Percentiles rank a stretch among this genome's conserved stretches.
Conservation (phyloP, 2,797 vertebrate genomes). For the Rhynchonycteris naso region DNA sequence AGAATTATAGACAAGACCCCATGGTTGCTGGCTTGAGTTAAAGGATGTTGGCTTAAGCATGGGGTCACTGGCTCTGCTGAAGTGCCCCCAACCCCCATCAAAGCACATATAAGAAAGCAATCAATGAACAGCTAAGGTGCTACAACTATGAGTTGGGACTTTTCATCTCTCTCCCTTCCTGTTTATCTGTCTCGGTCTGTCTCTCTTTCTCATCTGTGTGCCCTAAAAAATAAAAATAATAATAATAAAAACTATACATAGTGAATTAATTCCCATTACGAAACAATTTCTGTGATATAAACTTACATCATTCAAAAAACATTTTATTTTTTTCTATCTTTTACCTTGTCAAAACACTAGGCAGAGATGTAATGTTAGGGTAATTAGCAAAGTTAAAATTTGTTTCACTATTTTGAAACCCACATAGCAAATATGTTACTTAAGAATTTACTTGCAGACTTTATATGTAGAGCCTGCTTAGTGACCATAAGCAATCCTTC, state of each 20-base stretch:
- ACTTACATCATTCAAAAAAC: neutral
- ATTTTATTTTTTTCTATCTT: neutral
- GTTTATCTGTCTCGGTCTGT: no score
- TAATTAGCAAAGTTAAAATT: neutral
- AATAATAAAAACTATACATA: neutral
- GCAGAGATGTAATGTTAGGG: neutral
- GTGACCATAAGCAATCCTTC: rapidly evolving
- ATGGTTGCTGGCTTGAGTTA: no score
- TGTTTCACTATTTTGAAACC: neutral
- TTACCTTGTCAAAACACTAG: neutral
- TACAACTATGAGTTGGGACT: no score
- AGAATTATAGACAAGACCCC: no score
- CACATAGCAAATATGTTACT: neutral
- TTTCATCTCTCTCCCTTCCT: no score
- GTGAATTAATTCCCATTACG: neutral
- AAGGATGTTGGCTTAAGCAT: no score
- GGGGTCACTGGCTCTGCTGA: no score
- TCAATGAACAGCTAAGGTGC: no score
- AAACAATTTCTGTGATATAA: slow-evolving; percentile 31
- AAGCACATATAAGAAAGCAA: no score
- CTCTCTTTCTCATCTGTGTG: no score
- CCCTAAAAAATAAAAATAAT: no score
- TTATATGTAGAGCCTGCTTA: rapidly evolving
- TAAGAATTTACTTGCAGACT: neutral
- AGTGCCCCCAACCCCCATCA: no score